Evolutionary conservation across 2,797 vertebrate species (phyloP), one percentile per base, ranked within the genome.

Genomic region (Dicrostonyx torquatus): DNA sequence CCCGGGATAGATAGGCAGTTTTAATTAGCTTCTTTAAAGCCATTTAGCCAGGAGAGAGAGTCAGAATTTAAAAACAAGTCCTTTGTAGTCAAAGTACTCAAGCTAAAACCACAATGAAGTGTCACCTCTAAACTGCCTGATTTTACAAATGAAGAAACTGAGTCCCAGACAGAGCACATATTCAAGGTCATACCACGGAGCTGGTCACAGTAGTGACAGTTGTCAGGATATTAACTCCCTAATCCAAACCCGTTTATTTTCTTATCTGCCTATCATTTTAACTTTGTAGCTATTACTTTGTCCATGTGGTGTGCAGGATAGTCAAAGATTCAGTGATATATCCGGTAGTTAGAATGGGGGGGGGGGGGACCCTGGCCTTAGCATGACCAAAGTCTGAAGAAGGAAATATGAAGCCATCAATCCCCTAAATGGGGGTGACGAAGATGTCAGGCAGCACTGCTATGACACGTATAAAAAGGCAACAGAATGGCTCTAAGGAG

Each of bases 61-160:
- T 13, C 64, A 91, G 64, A 68, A n/a, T 70, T 68, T 55, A 43
- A 96, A 92, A 68, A 40, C 2, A 6, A 58, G 31, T 7, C 1
- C 29, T 53, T 86, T 87, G 50, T 95, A 31, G 10, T 62, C 85
- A 10, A 11, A 86, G 0, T 68, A 50, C 48, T 58, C 6, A 55
- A 0, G 10, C 11, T 37, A 9, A 31, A 89, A 26, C 2, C 53
- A 37, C 11, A n/a, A 18, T 50, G 26, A 78, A 9, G 18, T 10
- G 76, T 48, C 66, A 7, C 12, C 31, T 79, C 43, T 84, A 95
- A 58, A 73, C 14, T 66, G 29, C 12, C 20, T 75, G 55, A 62
- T 85, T 92, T 94, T 48, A 40, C 68, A 85, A 68, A 77, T 62
- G 40, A 80, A 34, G 37, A 95, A 91, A 94, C 45, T 80, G 80